Conservation (phyloP, 1,140 invertebrate species). For the Dendroctonus ponderosae region DNA sequence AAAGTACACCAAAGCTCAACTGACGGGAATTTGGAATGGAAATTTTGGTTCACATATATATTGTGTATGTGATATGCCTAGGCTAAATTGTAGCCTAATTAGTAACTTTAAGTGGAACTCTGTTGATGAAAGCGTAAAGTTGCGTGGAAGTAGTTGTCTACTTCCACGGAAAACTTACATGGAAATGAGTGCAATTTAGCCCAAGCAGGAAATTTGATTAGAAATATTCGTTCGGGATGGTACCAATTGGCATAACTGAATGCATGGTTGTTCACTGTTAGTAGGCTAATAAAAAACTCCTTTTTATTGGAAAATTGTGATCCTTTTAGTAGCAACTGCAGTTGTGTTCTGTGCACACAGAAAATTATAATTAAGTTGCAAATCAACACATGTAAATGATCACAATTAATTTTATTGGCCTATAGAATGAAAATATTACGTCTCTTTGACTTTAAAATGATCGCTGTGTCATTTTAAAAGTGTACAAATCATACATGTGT, state of each 20-base stretch:
- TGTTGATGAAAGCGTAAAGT: too few species aligned
- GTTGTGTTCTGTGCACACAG: too few species aligned
- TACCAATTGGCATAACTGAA: conserved; percentile 13
- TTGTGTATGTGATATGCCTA: conserved; percentile 5
- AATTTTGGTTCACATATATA: conserved; percentile 18
- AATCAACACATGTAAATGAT: neutral
- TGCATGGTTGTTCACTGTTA: conserved; percentile 48
- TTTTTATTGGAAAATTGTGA: neutral
- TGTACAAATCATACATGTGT: conserved; percentile 31
- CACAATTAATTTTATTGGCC: conserved; percentile 7
- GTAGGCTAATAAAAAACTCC: conserved; percentile 21
- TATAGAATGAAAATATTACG: conserved; percentile 32
- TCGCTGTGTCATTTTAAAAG: conserved; percentile 37
- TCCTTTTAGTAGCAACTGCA: neutral
- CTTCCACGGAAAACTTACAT: too few species aligned
- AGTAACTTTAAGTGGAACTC: too few species aligned
- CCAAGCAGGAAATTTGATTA: neutral
- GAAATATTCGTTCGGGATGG: conserved; percentile 1
- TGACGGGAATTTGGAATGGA: conserved; percentile 9
- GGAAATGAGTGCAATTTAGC: too few species aligned
- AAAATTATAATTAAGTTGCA: neutral
- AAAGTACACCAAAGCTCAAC: conserved; percentile 8
- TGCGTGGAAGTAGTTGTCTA: too few species aligned
- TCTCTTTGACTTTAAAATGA: conserved; percentile 50
- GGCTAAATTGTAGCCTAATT: neutral